Evolutionary conservation across 1,140 invertebrate genomes (phyloP).

Genomic region (Heliothis subflexa): DNA sequence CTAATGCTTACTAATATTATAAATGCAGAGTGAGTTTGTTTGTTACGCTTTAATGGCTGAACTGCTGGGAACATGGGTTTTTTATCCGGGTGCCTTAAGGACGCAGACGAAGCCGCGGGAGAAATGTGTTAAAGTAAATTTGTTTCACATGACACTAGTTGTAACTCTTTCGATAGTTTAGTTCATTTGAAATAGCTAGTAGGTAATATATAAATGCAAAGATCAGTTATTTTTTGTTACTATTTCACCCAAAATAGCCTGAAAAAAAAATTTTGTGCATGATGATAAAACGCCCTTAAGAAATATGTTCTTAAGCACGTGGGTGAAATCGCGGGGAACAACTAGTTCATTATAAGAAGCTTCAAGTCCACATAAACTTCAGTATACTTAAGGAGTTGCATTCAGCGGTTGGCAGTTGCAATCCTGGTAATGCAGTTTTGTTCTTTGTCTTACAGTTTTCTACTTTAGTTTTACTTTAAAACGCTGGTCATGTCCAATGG

Average conservation of each 20-base stretch:
- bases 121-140: too few relatives aligned
- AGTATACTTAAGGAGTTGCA: constrained; percentile 2
- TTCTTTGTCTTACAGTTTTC: constrained; percentile 18
- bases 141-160: too few relatives aligned
- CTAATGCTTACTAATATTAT: neutral
- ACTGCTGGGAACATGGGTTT: too few relatives aligned
- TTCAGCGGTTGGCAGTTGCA: constrained; percentile 11
- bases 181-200: too few relatives aligned
- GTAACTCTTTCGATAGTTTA: too few relatives aligned
- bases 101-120: too few relatives aligned
- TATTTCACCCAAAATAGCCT: too few relatives aligned
- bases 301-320: neutral
- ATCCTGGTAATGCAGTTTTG: constrained; percentile 12
- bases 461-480: neutral
- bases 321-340: neutral
- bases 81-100: too few relatives aligned
- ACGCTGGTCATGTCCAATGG: neutral
- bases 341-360: constrained; percentile 2
- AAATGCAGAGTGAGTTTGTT: neutral
- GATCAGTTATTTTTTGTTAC: too few relatives aligned
- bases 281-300: neutral
- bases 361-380: neutral
- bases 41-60: too few relatives aligned
- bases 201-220: too few relatives aligned
- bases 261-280: too few relatives aligned